Conservation (phyloP, 2,113 vertebrate species). For the Acanthochromis polyacanthus region DNA sequence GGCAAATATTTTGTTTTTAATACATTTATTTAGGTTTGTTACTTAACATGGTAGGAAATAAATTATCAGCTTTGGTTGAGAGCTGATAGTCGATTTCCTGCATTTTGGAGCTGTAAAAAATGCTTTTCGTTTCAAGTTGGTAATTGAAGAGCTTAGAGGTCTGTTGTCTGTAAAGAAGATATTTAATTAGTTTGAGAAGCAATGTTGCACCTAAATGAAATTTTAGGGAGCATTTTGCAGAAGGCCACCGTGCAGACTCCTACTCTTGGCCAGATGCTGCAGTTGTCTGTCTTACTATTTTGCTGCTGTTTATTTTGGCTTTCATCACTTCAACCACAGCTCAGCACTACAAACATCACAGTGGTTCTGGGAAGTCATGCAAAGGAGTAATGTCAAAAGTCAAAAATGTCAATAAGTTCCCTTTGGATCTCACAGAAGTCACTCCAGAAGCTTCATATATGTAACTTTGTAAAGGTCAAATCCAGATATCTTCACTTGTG, state of each 20-base stretch:
- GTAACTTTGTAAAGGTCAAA: conserved; percentile 2
- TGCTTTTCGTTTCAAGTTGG: conserved; percentile 38
- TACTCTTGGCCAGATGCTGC: neutral
- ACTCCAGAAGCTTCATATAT: conserved; percentile 2
- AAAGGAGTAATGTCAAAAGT: conserved; percentile 39
- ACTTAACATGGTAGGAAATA: conserved; percentile 11
- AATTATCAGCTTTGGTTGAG: conserved; percentile 5
- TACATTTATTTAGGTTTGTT: conserved; percentile 24
- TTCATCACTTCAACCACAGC: conserved; percentile 35
- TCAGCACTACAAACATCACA: neutral
- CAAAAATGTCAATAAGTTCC: conserved; percentile 22
- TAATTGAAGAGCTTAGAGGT: conserved; percentile 34
- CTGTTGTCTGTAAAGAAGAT: conserved; percentile 17
- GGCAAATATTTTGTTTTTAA: neutral
- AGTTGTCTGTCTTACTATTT: conserved; percentile 13
- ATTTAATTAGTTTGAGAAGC: conserved; percentile 36
- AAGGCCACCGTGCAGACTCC: conserved; percentile 3
- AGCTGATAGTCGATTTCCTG: conserved; percentile 25
- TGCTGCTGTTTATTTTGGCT: neutral
- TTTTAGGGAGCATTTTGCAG: conserved; percentile 9
- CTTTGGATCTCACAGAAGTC: conserved; percentile 34
- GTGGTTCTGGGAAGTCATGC: conserved; percentile 29
- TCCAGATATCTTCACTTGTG: conserved; percentile 54
- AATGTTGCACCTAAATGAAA: conserved; percentile 14
- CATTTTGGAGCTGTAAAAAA: conserved; percentile 31